Percentiles rank a stretch among this genome's conserved stretches.
Evolutionary conservation across 2,888 invertebrate genomes (phyloP).

Genomic region (Blastobasis adustella): DNA sequence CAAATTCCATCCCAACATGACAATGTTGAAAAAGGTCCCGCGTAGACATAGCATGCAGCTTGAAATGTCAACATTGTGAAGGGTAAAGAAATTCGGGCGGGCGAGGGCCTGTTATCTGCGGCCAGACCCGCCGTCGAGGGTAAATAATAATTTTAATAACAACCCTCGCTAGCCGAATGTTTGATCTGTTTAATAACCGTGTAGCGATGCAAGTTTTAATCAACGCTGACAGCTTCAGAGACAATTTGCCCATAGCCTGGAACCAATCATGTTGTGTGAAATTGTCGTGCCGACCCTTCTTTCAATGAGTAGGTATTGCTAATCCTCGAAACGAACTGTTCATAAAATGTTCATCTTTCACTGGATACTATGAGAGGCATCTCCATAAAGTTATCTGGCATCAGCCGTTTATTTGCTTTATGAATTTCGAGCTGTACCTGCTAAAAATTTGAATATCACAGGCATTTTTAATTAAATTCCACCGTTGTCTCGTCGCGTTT

Average conservation of each 20-base stretch:
- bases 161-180: neutral
- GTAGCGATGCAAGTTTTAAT: no score
- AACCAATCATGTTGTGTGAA: no score
- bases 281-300: no score
- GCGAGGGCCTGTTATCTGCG: neutral
- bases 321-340: no score
- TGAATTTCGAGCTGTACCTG: neutral
- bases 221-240: no score
- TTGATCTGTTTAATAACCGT: no score
- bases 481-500: conserved; percentile 38
- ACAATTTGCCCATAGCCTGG: no score
- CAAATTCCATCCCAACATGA: no score
- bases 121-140: neutral
- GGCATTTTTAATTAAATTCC: conserved; percentile 57
- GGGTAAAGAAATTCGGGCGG: conserved; percentile 1
- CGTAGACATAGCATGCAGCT: neutral
- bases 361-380: no score
- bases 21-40: no score
- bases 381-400: neutral
- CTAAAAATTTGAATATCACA: conserved; percentile 22
- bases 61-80: conserved; percentile 1
- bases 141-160: conserved; percentile 1
- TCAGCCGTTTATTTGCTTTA: neutral
- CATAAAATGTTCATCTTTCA: no score
- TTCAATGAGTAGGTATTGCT: no score